A percentile compares a stretch with the other conserved stretches of the same genome.
phyloP scores from a whole-genome alignment of 2,888 invertebrate genomes.

The Heliconius erato region DNA sequence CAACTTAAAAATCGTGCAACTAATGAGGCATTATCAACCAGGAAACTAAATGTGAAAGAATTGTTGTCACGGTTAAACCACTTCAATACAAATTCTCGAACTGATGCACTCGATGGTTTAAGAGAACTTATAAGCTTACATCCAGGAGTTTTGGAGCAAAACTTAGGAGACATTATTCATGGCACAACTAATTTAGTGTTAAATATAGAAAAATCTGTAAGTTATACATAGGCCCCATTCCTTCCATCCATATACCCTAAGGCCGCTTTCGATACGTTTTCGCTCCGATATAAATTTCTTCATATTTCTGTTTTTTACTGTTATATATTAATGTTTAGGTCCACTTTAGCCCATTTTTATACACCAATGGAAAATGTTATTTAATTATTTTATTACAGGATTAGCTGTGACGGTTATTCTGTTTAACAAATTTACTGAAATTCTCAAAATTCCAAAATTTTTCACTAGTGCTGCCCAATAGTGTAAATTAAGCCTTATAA shows the following conservation, averaged over 20 bases:
- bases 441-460: no score
- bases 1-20: conserved; percentile 87
- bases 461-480: not conserved
- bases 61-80: conserved; percentile 90
- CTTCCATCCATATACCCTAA: not conserved
- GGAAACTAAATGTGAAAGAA: conserved; percentile 90
- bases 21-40: conserved; percentile 87
- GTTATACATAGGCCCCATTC: conserved; percentile 48
- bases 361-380: no score
- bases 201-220: conserved; percentile 89
- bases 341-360: no score
- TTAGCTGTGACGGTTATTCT: no score
- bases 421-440: no score
- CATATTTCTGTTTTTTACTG: no score
- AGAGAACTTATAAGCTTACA: conserved; percentile 81
- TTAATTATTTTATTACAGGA: no score
- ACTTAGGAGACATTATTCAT: conserved; percentile 89
- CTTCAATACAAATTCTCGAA: conserved; percentile 89
- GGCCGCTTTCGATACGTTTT: not conserved
- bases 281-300: no score
- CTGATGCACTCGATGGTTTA: conserved; percentile 87
- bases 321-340: no score
- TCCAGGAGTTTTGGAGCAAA: conserved; percentile 77
- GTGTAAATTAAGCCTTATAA: not conserved
- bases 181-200: conserved; percentile 89